Conservation (phyloP, 2,888 invertebrate genomes). For the Crocallis elinguaria region DNA sequence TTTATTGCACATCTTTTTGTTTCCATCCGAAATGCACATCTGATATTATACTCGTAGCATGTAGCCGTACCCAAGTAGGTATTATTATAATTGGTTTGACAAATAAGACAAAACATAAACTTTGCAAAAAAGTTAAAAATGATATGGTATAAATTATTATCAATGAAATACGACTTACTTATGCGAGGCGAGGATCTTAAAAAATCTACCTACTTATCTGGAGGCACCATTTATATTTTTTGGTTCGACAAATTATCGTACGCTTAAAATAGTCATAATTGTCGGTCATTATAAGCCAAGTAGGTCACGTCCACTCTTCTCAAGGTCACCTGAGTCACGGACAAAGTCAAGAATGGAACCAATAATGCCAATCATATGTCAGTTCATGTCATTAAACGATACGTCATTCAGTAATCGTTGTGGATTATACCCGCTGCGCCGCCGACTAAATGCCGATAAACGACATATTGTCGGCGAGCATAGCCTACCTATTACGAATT, state of each 20-base stretch:
- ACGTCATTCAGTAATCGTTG: slow-evolving; percentile 70
- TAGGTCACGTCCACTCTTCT: slow-evolving; percentile 18
- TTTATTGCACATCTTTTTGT: no score
- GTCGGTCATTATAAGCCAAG: slow-evolving; percentile 30
- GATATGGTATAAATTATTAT: not conserved
- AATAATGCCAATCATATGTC: slow-evolving; percentile 34
- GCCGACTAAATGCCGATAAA: slow-evolving; percentile 77
- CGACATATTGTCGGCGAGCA: slow-evolving; percentile 52
- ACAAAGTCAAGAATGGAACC: slow-evolving; percentile 21
- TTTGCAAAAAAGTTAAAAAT: not conserved
- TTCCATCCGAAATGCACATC: no score
- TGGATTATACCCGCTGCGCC: slow-evolving; percentile 63
- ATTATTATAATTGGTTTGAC: no score
- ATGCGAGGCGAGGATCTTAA: not conserved
- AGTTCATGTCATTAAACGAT: slow-evolving; percentile 43
- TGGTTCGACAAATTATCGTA: slow-evolving; percentile 14
- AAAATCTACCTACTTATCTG: slow-evolving; percentile 21
- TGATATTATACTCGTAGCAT: no score
- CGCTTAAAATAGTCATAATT: slow-evolving; percentile 28
- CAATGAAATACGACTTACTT: not conserved
- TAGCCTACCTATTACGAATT: slow-evolving; percentile 60
- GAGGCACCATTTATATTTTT: slow-evolving; percentile 23
- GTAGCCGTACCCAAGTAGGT: no score
- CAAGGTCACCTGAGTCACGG: slow-evolving; percentile 32
- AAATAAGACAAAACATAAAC: no score